Base-by-base conservation (phyloP, 2,888 invertebrate species). In the Oscheius sp. region DNA sequence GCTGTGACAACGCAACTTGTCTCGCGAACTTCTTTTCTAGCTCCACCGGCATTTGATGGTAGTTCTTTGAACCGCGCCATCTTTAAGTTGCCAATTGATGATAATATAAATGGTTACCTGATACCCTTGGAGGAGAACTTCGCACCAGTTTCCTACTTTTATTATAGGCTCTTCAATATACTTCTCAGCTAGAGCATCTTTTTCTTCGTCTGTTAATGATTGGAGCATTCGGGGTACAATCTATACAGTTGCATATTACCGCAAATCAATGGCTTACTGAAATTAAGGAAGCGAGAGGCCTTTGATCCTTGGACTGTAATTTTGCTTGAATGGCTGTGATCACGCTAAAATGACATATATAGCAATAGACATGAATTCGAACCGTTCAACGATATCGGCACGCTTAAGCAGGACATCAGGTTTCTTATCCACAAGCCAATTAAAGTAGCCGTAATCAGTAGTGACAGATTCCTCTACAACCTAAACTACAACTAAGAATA, bases 281-380 rank as follows among this genome's bases (percentile, higher is more conserved):
- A 43, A 61, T 21, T 13, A 61, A 18, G 1, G 61, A 35, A 61
- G 61, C 61, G 13, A 61, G 18, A 12, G 61, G 61, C 5, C 61
- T 35, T 2, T n/a, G 43, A 61, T 61, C 61, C 25, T 61, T 61
- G 7, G 43, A 43, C 18, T 41, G 61, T 6, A 61, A 12, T 43
- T 61, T 61, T 21, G 1, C 5, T n/a, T 61, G 61, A 23, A 61
- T 43, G 1, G 61, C 13, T 9, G n/a, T 23, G 2, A 61, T 43
- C 6, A 61, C 61, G 12, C 43, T 43, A 13, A 49, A 49, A 7
- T 21, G 21, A 5, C 5, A 7, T 16, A 49, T 18, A 7, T 18
- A 5, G 49, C n/a, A n/a, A n/a, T 18, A 49, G 3, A 16, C 21
- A 49, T 7, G 2, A 49, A 49, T 49, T 18, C 6, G 2, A 7